Base-by-base conservation (phyloP, 2,888 invertebrate species). In the Eilema sororculum region DNA sequence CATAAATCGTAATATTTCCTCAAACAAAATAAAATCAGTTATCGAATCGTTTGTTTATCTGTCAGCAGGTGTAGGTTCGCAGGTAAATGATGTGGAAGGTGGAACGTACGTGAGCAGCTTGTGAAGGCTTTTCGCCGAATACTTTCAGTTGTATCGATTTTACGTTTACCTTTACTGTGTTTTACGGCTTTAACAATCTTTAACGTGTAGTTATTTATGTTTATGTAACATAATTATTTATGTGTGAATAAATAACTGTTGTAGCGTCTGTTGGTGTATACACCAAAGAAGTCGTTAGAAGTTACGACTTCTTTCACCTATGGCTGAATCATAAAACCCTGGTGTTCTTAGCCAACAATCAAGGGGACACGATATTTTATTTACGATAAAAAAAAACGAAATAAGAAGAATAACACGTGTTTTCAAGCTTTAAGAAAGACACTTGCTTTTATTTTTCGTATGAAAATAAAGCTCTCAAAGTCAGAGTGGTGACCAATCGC, bases 41-140 rank as follows among this genome's bases (percentile, higher is more conserved):
- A 88, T 86, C 84, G 82, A 84, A 85, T 84, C 86, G 86, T 87
- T 86, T 88, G 86, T 88, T 87, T 88, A 87, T 86, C 86, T 84
- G 86, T 86, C 85, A 84, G 84, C 84, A 83, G 81, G 81, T 83
- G 84, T 84, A 82, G 83, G 83, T 79, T 80, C 76, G 74, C 78
- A 71, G 79, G 84, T 87, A 87, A 90, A 90, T 89, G 88, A 87
- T 80, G 86, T 85, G 86, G 87, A 89, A 89, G 78, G 82, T 79
- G 72, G 81, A 61, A 61, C 78, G 76, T 82, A 86, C 85, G 82
- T 85, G 85, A 78, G 80, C 78, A 72, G 84, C 81, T 67, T 81
- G 73, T 68, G 59, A 76, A 78, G 70, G 72, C 74, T 81, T 81
- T 82, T 78, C 74, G 72, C 69, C 71, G 67, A 71, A 79, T 76